phyloP scores from a whole-genome alignment of 2,888 invertebrate species.

The Elaeidobius kamerunicus region DNA sequence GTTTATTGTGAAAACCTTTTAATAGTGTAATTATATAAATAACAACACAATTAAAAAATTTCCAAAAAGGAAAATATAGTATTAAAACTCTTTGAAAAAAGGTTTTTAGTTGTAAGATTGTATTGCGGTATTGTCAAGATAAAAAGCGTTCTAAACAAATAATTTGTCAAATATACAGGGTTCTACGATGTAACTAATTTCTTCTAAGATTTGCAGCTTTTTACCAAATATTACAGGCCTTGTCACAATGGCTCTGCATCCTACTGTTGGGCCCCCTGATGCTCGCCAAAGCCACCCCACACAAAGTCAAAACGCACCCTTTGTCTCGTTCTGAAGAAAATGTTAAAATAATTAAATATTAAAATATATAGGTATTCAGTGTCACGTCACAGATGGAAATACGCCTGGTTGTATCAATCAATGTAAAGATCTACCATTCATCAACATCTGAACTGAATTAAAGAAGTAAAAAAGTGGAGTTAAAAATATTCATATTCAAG shows the following conservation, averaged over 20 bases:
- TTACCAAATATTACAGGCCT: constrained; percentile 17
- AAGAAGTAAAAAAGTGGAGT: too few species aligned
- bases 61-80: not conserved
- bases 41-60: too few species aligned
- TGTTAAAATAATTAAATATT: constrained; percentile 40
- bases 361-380: too few species aligned
- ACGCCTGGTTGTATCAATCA: too few species aligned
- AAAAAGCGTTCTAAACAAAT: constrained; percentile 1
- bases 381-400: too few species aligned
- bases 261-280: constrained; percentile 30
- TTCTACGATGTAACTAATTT: constrained; percentile 12
- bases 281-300: constrained; percentile 49
- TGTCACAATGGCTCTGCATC: constrained; percentile 13
- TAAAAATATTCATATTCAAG: too few species aligned
- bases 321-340: constrained; percentile 45
- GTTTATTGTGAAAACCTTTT: too few species aligned
- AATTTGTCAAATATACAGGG: constrained; percentile 6
- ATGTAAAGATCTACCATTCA: too few species aligned
- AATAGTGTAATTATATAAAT: too few species aligned
- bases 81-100: not conserved
- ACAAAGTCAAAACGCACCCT: constrained; percentile 49
- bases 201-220: constrained; percentile 2
- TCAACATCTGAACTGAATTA: too few species aligned
- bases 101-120: too few species aligned
- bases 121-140: not conserved